These are phyloP conservation scores for Helicoverpa assulta DNA, from an alignment of 2,888 invertebrate genomes.

Conservation along the genomic window DNA sequence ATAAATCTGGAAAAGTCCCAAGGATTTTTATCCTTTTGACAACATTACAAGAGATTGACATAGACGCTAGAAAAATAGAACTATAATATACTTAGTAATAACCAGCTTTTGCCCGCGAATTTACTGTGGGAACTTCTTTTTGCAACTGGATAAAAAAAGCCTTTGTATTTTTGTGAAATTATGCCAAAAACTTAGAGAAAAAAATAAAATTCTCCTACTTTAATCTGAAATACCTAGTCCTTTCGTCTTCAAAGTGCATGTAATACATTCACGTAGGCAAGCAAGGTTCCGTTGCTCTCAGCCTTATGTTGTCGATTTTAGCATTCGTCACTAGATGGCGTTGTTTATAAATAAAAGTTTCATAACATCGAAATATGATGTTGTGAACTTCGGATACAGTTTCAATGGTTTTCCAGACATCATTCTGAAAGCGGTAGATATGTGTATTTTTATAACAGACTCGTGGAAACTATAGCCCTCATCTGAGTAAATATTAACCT, in stretches of 20 bases:
- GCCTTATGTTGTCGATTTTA: constrained; percentile 8
- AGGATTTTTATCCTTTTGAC: not conserved
- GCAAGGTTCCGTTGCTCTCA: not conserved
- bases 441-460: not conserved
- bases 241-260: no score
- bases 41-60: not conserved
- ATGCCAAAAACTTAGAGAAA: no score
- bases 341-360: constrained; percentile 4
- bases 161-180: no score
- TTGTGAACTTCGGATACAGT: constrained; percentile 23
- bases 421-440: not conserved
- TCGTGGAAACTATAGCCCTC: no score
- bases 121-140: no score
- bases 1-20: constrained; percentile 6
- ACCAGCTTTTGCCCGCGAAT: not conserved
- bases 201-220: no score
- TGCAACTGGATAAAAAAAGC: no score
- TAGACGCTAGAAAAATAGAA: not conserved
- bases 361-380: constrained; percentile 30
- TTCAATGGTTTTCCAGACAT: constrained; percentile 15
- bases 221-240: no score
- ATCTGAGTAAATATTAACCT: no score
- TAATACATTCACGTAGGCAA: not conserved
- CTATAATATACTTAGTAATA: no score
- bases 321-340: constrained; percentile 39